Conservation (phyloP, 2,113 vertebrate species). For the Ancistrus triradiatus region DNA sequence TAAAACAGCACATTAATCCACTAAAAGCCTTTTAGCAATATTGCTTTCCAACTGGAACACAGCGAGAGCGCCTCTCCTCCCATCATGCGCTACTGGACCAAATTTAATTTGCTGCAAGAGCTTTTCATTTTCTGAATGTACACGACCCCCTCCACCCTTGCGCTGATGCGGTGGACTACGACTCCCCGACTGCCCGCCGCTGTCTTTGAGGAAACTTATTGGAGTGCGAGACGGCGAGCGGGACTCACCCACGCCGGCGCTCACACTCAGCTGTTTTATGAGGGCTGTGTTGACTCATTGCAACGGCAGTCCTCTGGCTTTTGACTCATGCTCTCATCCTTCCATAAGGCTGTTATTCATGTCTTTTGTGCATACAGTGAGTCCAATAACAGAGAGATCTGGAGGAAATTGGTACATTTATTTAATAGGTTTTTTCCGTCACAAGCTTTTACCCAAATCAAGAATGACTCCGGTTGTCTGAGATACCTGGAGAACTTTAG, state of each 20-base stretch:
- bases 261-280: conserved; percentile 10
- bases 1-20: conserved; percentile 74
- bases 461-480: neutral
- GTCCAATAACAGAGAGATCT: neutral
- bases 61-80: conserved; percentile 52
- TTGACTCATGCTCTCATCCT: conserved; percentile 1
- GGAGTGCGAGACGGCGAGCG: conserved; percentile 13
- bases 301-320: conserved; percentile 33
- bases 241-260: neutral
- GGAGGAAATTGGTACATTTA: neutral
- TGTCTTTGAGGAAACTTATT: conserved; percentile 29
- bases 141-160: conserved; percentile 25
- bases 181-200: neutral
- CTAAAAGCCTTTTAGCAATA: conserved; percentile 80
- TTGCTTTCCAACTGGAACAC: conserved; percentile 69
- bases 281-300: conserved; percentile 57
- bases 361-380: conserved; percentile 22
- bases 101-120: conserved; percentile 77
- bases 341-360: conserved; percentile 38
- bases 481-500: neutral
- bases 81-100: conserved; percentile 72
- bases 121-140: conserved; percentile 76
- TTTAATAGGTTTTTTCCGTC: conserved; percentile 16
- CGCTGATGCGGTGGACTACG: neutral
- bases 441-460: neutral